These are phyloP conservation scores for Aldrovandia affinis DNA, from an alignment of 2,797 vertebrate genomes.

Conservation along the genomic window DNA sequence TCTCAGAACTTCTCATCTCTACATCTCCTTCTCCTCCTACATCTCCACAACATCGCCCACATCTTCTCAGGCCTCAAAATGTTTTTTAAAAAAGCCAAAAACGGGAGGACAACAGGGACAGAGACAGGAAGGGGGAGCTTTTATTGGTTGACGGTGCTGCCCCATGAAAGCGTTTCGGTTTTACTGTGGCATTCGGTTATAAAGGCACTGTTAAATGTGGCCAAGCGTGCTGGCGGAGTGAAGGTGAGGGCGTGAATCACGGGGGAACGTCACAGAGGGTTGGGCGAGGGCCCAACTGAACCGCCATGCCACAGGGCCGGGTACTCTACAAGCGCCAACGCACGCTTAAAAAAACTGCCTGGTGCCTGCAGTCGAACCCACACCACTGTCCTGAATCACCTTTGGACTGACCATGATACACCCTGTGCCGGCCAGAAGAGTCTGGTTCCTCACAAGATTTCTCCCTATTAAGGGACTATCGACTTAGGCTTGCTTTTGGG, in stretches of 20 bases:
- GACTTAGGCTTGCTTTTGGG: too few species aligned
- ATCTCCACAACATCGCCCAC: slow-evolving; percentile 45
- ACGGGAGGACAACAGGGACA: slow-evolving; percentile 32
- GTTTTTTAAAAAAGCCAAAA: slow-evolving; percentile 46
- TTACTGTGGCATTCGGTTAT: slow-evolving; percentile 65
- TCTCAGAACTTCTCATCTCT: slow-evolving; percentile 32
- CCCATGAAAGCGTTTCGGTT: slow-evolving; percentile 67
- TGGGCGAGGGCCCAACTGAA: slow-evolving; percentile 33
- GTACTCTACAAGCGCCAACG: slow-evolving; percentile 34
- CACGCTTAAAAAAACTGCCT: neutral
- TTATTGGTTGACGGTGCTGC: slow-evolving; percentile 71
- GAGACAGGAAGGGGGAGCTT: slow-evolving; percentile 67
- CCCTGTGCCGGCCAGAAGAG: too few species aligned
- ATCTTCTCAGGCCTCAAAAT: slow-evolving; percentile 29
- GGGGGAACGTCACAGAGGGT: slow-evolving; percentile 14
- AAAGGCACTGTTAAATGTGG: slow-evolving; percentile 72
- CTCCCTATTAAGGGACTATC: too few species aligned
- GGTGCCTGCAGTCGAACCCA: neutral
- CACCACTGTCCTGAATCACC: neutral
- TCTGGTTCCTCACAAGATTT: too few species aligned
- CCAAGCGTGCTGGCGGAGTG: slow-evolving; percentile 65
- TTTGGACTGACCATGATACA: too few species aligned
- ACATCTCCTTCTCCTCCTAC: too few species aligned
- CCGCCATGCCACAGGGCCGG: slow-evolving; percentile 54
- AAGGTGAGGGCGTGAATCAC: slow-evolving; percentile 41